Conservation (phyloP, 2,113 vertebrate species). For the Trachemys scripta region DNA sequence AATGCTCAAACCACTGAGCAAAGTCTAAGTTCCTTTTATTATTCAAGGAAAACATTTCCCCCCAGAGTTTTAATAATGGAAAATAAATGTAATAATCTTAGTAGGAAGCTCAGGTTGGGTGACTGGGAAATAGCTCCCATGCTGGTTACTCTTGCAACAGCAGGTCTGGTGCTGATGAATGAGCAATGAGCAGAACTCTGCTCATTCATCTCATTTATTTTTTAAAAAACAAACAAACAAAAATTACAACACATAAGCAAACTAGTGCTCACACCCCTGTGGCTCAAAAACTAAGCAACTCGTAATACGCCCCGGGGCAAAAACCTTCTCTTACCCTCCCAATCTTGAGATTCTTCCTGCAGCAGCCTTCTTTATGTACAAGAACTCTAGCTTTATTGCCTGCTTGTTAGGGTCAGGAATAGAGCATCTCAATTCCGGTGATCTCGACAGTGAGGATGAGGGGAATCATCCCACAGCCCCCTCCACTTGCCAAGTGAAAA, state of each 20-base stretch:
- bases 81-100: neutral
- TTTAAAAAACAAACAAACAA: neutral
- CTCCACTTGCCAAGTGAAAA: neutral
- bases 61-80: neutral
- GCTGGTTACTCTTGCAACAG: neutral
- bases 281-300: neutral
- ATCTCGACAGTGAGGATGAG: neutral
- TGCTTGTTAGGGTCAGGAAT: neutral
- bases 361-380: neutral
- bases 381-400: neutral
- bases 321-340: neutral
- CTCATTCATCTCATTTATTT: neutral
- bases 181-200: neutral
- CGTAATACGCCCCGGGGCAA: neutral
- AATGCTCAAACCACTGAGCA: too few species aligned
- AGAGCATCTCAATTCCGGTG: neutral
- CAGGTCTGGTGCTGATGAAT: neutral
- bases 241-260: neutral
- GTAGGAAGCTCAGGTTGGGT: neutral
- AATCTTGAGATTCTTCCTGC: neutral
- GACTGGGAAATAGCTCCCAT: neutral
- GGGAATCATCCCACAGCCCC: neutral
- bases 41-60: neutral
- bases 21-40: neutral
- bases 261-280: neutral